Base-by-base conservation (phyloP, 2,797 vertebrate genomes). In the Melanotaenia boesemani region DNA sequence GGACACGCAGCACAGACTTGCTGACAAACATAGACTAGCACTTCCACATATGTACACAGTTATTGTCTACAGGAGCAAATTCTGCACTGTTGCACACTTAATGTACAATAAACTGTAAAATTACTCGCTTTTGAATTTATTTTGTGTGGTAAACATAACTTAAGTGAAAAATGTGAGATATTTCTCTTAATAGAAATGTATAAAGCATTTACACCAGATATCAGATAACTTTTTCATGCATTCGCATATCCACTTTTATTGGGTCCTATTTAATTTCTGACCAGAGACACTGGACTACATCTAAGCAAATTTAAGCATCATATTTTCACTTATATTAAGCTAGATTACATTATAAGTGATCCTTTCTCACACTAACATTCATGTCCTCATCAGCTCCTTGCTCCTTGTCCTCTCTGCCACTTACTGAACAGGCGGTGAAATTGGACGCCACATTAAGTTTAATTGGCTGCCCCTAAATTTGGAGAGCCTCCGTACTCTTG, bases 1-100 rank as follows among this genome's bases (percentile, higher is more conserved):
- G 89, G 92, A 92, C 86, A 70, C 70, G 55, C 75, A 85, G 68
- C 70, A 48, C 78, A 85, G 68, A 72, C 77, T 64, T 83, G 78
- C 87, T 81, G 85, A 89, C 81, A 87, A 70, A 87, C 80, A 87
- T 70, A 79, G 70, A 76, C 64, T 60, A 61, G 70, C 67, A 24
- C 81, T 72, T 73, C 54, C 80, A 76, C 76, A 74, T 67, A 65
- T 73, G 62, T 36, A 41, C 59, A 32, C 64, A 1, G 24, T 78
- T 73, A 79, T 72, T 74, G 74, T 82, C 74, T 78, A 28, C 62
- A 60, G 56, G 41, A 62, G 50, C 70, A 30, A 73, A 78, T 81
- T 59, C 66, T 68, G 70, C 73, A 34, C 34, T 55, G 30, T 64
- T 66, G 67, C 36, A 61, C 15, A 39, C 28, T 34, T 63, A 71